These are phyloP conservation scores for Plebejus anna DNA, from an alignment of 2,888 invertebrate genomes.

Conservation along the genomic window DNA sequence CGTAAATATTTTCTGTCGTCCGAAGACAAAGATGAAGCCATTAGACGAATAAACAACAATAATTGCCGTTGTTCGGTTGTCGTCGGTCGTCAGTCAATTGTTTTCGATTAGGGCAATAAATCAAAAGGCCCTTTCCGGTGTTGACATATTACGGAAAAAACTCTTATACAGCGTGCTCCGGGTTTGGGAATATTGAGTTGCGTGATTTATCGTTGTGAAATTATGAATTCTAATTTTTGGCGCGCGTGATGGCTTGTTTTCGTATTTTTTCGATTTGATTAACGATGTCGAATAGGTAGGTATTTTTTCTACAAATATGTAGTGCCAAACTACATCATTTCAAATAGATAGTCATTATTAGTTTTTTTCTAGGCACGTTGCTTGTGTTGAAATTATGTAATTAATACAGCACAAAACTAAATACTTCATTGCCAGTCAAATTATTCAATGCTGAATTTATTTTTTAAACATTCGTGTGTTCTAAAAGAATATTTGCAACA, in stretches of 20 bases:
- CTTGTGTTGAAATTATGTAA: too few relatives aligned
- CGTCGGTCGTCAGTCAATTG: conserved; percentile 25
- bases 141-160: conserved; percentile 28
- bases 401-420: background rate
- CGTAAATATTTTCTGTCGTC: conserved; percentile 7
- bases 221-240: conserved; percentile 15
- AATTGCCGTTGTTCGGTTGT: conserved; percentile 15
- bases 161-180: conserved; percentile 1
- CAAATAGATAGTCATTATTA: too few relatives aligned
- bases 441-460: too few relatives aligned
- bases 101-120: conserved; percentile 29
- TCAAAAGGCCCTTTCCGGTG: conserved; percentile 28
- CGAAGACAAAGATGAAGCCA: conserved; percentile 9
- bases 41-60: conserved; percentile 18
- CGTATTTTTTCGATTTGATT: background rate
- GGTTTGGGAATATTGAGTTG: conserved; percentile 3
- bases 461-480: background rate
- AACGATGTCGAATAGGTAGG: background rate
- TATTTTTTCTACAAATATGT: too few relatives aligned
- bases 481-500: background rate
- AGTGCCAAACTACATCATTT: too few relatives aligned
- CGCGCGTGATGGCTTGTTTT: background rate
- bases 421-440: too few relatives aligned
- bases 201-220: conserved; percentile 3
- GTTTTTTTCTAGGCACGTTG: background rate